Percentiles rank a stretch among this genome's conserved stretches.
These are phyloP conservation scores for Onychostruthus taczanowskii DNA, from an alignment of 2,113 vertebrate species.

Conservation along the genomic window DNA sequence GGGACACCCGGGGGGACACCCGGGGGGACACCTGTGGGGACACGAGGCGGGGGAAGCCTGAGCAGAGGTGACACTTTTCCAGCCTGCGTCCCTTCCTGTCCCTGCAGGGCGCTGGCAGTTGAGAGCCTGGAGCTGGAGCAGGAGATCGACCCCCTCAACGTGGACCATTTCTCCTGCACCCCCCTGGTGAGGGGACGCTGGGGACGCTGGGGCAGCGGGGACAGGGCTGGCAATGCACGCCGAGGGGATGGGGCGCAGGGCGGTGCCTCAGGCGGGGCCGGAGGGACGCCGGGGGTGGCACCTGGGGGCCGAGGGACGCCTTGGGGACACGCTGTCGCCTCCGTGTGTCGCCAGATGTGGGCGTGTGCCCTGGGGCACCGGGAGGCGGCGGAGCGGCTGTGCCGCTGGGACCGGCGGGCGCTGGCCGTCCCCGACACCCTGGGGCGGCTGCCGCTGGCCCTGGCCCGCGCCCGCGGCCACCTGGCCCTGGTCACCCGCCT, in stretches of 20 bases:
- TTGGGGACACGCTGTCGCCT: background rate
- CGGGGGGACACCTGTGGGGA: background rate
- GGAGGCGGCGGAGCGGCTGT: background rate
- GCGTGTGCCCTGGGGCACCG: background rate
- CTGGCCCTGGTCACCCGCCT: background rate
- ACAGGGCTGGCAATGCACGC: background rate
- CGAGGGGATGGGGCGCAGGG: too few species aligned
- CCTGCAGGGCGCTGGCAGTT: background rate
- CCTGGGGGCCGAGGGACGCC: accelerated
- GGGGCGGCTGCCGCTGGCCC: background rate
- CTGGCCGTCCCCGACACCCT: background rate
- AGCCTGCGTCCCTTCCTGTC: background rate
- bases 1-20: background rate
- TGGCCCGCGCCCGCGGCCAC: background rate
- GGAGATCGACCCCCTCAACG: slow-evolving; percentile 91
- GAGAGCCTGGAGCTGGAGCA: slow-evolving; percentile 78
- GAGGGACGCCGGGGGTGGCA: background rate
- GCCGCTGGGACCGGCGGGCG: slow-evolving; percentile 17
- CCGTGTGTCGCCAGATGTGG: background rate
- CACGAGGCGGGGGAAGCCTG: too few species aligned
- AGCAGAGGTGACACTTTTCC: too few species aligned
- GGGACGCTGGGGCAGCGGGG: background rate
- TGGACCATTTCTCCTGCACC: slow-evolving; percentile 94
- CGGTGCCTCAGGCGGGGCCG: too few species aligned
- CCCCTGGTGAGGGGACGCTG: slow-evolving; percentile 74